Base-by-base conservation (phyloP, 2,797 vertebrate species). In the Sitta carolinensis region DNA sequence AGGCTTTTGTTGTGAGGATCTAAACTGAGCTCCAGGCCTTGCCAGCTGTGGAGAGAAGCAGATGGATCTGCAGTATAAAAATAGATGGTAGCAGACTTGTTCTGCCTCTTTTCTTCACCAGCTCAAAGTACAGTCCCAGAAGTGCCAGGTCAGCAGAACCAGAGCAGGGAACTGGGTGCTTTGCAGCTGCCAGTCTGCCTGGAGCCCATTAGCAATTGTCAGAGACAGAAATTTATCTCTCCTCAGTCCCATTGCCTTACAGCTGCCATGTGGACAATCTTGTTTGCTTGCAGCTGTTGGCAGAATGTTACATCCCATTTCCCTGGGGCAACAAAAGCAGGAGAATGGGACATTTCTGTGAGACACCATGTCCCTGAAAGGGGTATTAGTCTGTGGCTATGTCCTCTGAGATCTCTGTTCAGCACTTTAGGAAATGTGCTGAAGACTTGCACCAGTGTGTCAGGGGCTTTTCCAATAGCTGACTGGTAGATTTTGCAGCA, bases 21-120 rank as follows among this genome's bases (percentile, higher is more conserved):
- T 91, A 91, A 95, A 86, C 70, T 84, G 90, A 90, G 87, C 85
- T 83, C 64, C 89, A 83, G 78, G 74, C 92, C 91, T 82, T 94
- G 93, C 96, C 95, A 96, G 95, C 94, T 96, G 94, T 94, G 90
- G 81, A 92, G 83, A 67, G 73, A 43, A 94, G 87, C 96, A 97
- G 92, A 96, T 96, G 96, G 94, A 78, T 84, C 68, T 85, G 74
- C 43, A 78, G 77, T 77, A 68, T 63, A 94, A 96, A 97, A 96
- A 96, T 97, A 97, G 95, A 94, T 5, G 1, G 73, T 78, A 91
- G 90, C 94, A 90, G 86, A 58, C 81, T 92, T 77, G 79, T 78
- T 95, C 79, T 91, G 94, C 79, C 76, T 77, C 84, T 90, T 89
- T 81, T 87, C 88, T 94, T 87, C 72, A 51, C 61, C 79, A 90